Evolutionary conservation across 1,140 invertebrate genomes (phyloP), one percentile per base, ranked within the genome.

Genomic region (Drosophila gunungcola): DNA sequence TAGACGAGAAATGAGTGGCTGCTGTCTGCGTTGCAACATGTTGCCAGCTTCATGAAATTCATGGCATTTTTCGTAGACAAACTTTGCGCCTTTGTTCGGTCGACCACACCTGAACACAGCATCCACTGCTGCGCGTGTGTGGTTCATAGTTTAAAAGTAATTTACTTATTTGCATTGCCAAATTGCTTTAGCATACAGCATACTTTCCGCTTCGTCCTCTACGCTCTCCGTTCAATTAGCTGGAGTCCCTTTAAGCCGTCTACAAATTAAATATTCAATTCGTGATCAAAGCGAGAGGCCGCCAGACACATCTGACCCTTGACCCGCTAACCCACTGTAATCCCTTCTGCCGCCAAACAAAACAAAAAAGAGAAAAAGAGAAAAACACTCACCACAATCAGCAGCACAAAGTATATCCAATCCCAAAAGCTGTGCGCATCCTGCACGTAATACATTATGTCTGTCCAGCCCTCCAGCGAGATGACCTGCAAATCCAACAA

Each of bases 401-500:
- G 94, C 64, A 99, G 94, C 45, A 99, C 98, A 94, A 99, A 99
- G 93, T 99, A 99, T 74, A 99, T 98, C 98, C 98, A 99, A 92
- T 99, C 98, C 99, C 99, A 99, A 93, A 99, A 99, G 49, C 98
- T 99, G 94, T 99, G 99, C 58, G 98, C 98, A 93, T 99, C 99
- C 94, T 99, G 99, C 78, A 92, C 91, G 85, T 92, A 92, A 92
- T 98, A 98, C 99, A 99, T 99, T 76, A 99, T 99, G 90, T 99
- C 99, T 12, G 98, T 99, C 99, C 99, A 99, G 68, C 96, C 96
- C 93, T 97, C 96, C 64, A 97, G 92, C 63, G 96, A 97, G 92
- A 97, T 97, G 32, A 97, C 96, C 96, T 97, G 72, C 63, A 78
- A 83, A 72, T 68, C 63, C 69, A 83, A 51, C 51, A 67, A 46